Evolutionary conservation across 1,140 invertebrate genomes (phyloP), one percentile per base, ranked within the genome.

Genomic region (Aphelenchoides besseyi): DNA sequence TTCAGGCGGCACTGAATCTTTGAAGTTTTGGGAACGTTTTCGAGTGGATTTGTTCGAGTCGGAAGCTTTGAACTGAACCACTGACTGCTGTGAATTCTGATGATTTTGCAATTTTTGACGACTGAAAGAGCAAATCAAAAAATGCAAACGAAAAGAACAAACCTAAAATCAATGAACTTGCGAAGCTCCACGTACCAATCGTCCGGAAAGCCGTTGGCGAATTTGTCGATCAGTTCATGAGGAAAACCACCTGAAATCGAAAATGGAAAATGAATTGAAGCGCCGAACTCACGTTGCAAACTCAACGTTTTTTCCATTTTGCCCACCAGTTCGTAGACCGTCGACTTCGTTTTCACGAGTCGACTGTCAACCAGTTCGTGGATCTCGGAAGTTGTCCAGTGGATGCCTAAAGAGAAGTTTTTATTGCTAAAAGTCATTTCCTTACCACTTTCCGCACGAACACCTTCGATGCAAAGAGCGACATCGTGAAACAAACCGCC

Each of bases 191-290:
- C 41, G 41, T 48, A 23, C 41, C 41, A 48, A 48, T 48, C 41
- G 41, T 48, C 41, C 41, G 41, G 41, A 23, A 48, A 48, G 41
- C 41, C 41, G 41, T 23, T 16, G 12, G 41, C 41, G 41, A 48
- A 48, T 23, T 48, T 12, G 12, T 48, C 41, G 41, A 48, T 48
- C 41, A 48, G 12, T 48, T 48, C 41, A 12, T 48, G 26, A 29
- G 55, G 55, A 5, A 59, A 8, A 8, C 55, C 55, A 8, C 18
- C 55, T 59, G 18, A 28, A 59, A 59, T 59, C 5, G 55, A 59
- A 59, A 8, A 33, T 48, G 12, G 41, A 48, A 48, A 12, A 23
- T 12, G 41, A 48, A 48, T 12, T 23, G 41, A 23, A 48, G 41
- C 41, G 41, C 12, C 12, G 12, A 33, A 59, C 55, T 8, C 18